Evolutionary conservation across 2,888 invertebrate genomes (phyloP).

Genomic region (Thereva unica): DNA sequence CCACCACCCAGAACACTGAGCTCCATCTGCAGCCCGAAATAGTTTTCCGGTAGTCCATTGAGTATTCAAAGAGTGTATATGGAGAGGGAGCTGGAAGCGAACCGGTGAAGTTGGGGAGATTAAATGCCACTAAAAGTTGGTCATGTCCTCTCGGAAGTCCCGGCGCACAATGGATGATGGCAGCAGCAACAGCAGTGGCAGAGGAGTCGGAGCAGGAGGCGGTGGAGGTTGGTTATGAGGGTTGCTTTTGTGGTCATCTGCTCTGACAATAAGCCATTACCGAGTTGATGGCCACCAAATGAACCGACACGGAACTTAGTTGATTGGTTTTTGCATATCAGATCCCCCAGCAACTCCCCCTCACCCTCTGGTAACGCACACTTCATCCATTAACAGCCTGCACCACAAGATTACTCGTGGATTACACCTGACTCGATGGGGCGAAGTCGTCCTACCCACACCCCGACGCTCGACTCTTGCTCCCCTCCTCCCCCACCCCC

Average conservation of each 20-base stretch:
- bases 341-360: background rate
- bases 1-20: too few relatives aligned
- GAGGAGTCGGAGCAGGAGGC: background rate
- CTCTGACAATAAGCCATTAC: conserved; percentile 18
- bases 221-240: background rate
- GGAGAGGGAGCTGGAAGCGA: background rate
- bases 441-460: too few relatives aligned
- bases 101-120: conserved; percentile 14
- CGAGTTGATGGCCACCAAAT: conserved; percentile 21
- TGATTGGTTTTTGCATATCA: conserved; percentile 32
- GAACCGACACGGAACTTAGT: conserved; percentile 22
- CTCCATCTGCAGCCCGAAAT: conserved; percentile 3
- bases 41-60: conserved; percentile 12
- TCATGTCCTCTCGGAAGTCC: conserved; percentile 10
- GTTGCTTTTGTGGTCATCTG: conserved; percentile 15
- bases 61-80: conserved; percentile 7
- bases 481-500: too few relatives aligned
- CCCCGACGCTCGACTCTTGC: too few relatives aligned
- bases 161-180: too few relatives aligned
- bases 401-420: too few relatives aligned
- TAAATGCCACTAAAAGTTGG: conserved; percentile 28
- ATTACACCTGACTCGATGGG: too few relatives aligned
- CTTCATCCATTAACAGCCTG: too few relatives aligned
- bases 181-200: too few relatives aligned
- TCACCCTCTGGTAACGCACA: too few relatives aligned